phyloP scores from a whole-genome alignment of 2,797 vertebrate genomes.

The Triplophysa bombifrons region DNA sequence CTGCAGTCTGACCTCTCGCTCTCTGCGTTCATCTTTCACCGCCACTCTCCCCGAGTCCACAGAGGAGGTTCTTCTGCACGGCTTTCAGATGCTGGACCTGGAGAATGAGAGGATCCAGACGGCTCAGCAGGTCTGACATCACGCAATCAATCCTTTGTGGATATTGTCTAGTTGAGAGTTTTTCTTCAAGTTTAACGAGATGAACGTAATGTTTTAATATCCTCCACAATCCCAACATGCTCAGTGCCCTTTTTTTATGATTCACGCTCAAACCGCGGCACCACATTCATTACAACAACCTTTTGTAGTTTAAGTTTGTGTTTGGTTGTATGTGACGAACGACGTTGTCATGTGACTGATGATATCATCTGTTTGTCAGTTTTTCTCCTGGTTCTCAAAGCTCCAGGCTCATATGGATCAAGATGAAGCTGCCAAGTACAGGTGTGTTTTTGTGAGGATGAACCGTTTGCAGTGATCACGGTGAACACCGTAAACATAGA shows the following conservation, averaged over 20 bases:
- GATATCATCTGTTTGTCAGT: slow-evolving; percentile 77
- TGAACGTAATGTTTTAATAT: too few relatives aligned
- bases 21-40: slow-evolving; percentile 76
- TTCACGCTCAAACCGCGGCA: neutral
- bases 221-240: too few relatives aligned
- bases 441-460: slow-evolving; percentile 69
- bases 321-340: neutral
- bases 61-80: slow-evolving; percentile 88
- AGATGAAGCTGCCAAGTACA: slow-evolving; percentile 90
- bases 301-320: neutral
- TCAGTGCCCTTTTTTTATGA: neutral
- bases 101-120: slow-evolving; percentile 91
- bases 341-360: slow-evolving; percentile 38
- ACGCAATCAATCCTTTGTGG: neutral
- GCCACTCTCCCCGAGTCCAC: slow-evolving; percentile 87
- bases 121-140: slow-evolving; percentile 86
- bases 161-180: too few relatives aligned
- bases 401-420: slow-evolving; percentile 93
- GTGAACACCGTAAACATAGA: neutral
- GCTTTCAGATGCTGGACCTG: slow-evolving; percentile 87
- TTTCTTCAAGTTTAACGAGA: too few relatives aligned
- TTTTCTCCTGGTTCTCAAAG: slow-evolving; percentile 96
- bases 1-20: slow-evolving; percentile 86
- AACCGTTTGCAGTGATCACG: neutral
- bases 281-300: too few relatives aligned